Base-by-base conservation (phyloP, 2,113 vertebrate species). In the Elgaria multicarinata region DNA sequence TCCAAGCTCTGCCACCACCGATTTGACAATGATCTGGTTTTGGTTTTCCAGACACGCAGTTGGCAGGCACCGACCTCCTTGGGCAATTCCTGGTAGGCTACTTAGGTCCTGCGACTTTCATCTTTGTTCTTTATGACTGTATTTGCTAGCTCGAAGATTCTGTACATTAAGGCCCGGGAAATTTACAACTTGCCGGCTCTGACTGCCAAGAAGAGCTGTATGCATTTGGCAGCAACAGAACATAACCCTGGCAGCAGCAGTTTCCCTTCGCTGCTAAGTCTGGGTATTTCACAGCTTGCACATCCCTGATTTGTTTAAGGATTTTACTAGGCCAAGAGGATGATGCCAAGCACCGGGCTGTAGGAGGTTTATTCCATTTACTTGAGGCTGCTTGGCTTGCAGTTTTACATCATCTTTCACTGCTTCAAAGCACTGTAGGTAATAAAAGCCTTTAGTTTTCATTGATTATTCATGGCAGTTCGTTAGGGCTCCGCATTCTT, bases 391-490 rank as follows among this genome's bases (percentile, higher is more conserved):
- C 80, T 93, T 95, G 89, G 89, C 77, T 93, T 95, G 87, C 83
- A 77, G 92, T 94, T 95, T 93, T 83, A 8, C 71, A 50, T 94
- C 93, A 91, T 93, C 93, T 92, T 89, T 72, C 53, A 24, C 0
- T 13, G 87, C 83, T 89, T 64, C 24, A 83, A 92, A 93, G 84
- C 67, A 86, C 86, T 85, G 90, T 36, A 94, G 94, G 92, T 93
- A 90, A 95, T 50, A 88, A 24, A 55, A 94, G 46, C 26, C 77
- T 93, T 94, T 92, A 75, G 76, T 92, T 94, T 96, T 91, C 91
- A 93, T 91, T 93, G 92, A 91, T 95, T 96, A 92, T 78, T 89
- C 87, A 87, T 55, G 58, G 67, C 75, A 67, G 89, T 92, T 95
- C 91, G 33, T 79, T 95, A 93, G 91, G n/a, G 83, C 81, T 93